Evolutionary conservation across 37 sponge, comb jelly and placozoan species (phyloP), one percentile per base, ranked within the genome.

Genomic region (Diacarnus erythraeanus): DNA sequence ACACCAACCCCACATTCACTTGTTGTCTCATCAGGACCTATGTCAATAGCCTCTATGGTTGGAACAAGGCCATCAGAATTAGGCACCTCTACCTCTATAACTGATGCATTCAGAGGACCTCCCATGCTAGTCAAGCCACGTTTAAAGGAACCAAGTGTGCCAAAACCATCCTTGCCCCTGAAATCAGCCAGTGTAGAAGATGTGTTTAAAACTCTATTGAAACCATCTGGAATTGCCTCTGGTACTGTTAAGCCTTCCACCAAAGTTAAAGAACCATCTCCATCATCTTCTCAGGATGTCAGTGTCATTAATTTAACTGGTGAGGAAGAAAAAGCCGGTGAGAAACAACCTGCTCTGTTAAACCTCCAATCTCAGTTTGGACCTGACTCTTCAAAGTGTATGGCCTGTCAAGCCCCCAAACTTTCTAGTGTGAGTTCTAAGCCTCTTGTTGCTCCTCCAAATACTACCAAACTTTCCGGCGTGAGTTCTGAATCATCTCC

Each of bases 261-360:
- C 10, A 26, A 78, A 23, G 67, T 83, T 42, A 0, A 84, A 37
- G 84, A 79, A 68, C 76, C 76, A 64, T 41, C 38, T 3, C 78
- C 81, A 2, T 83, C 80, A 15, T 92, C 88, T 88, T 27, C 51
- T 2, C 88, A 88, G 77, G 74, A 57, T 69, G 39, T 92, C 33
- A 65, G 30, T 64, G 88, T 88, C 71, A n/a, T n/a, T n/a, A n/a
- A n/a, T n/a, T n/a, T n/a, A n/a, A n/a, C n/a, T n/a, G n/a, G n/a
- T n/a, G n/a, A n/a, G n/a, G n/a, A n/a, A n/a, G n/a, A n/a, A n/a
- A n/a, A n/a, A n/a, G n/a, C n/a, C n/a, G n/a, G n/a, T n/a, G n/a
- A n/a, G n/a, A n/a, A n/a, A n/a, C n/a, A n/a, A n/a, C n/a, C n/a
- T n/a, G n/a, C n/a, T n/a, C n/a, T n/a, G n/a, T n/a, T n/a, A n/a